Base-by-base conservation (phyloP, 2,888 invertebrate species). In the Nebria brevicollis region DNA sequence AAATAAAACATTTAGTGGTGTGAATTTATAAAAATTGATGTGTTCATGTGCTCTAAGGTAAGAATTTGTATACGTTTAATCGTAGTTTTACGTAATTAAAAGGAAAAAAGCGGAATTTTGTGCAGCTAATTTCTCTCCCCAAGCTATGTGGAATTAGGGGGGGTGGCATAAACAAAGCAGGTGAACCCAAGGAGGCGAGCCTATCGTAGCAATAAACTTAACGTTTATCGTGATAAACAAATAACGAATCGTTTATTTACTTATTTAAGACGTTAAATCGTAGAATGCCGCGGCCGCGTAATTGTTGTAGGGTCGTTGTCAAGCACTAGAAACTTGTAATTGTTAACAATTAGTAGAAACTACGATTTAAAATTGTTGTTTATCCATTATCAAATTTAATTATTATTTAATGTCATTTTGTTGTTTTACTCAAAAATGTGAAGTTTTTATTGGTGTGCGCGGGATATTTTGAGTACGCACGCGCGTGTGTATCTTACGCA, bases 151-250 rank as follows among this genome's bases (percentile, higher is more conserved):
- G 81, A 81, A 81, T 80, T 80, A 81, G 81, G 81, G 81, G 81
- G 81, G 81, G 81, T 77, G 81, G 81, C 81, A 77, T 81, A 81
- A 81, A 81, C 81, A 81, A 81, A 81, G 81, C 81, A 81, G 81
- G 81, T 81, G 81, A 81, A 77, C 42, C 77, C 41, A 81, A 77
- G 73, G 81, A 81, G 80, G 80, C 80, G 80, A 80, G 80, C 65
- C 80, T 66, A 20, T 42, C 11, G 26, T 75, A 75, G 72, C 42
- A 75, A 41, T 26, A 41, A 15, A 73, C 7, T n/a, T 73, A 26
- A 13, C 20, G 42, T 13, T 70, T 25, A 25, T 20, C 34, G 70
- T 26, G 25, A 25, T 70, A 11, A 26, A 15, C 70, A 70, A 20
- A 66, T 25, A 25, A 66, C 25, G 25, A 66, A 13, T 70, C 25